Evolutionary conservation across 2,888 invertebrate species (phyloP), one percentile per base, ranked within the genome.

Genomic region (Machimus atricapillus): DNA sequence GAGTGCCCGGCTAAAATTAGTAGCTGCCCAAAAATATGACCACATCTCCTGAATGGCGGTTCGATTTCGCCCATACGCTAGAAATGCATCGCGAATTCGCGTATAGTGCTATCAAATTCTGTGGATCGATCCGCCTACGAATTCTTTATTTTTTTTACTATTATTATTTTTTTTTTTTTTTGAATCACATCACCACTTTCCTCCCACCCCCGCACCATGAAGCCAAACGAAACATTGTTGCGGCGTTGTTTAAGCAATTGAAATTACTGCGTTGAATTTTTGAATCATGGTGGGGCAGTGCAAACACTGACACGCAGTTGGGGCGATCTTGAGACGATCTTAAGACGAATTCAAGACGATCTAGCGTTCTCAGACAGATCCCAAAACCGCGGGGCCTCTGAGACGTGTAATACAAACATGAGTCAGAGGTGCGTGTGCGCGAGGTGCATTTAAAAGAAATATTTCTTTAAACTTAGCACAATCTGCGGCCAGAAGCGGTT

Each of bases 1-100:
- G 66, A 66, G 66, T 66, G 66, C 12, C 66, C 23, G 27, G 16
- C 81, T 81, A 56, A 81, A 58, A 40, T 81, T 81, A 81, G 81
- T 40, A 12, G 40, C 56, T 46, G 52, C 31, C 34, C 40, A 81
- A 52, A n/a, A 56, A 56, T 34, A 81, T 81, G 81, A 81, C 46
- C 81, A 34, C 81, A 81, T 81, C 56, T 81, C 31, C 46, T 79
- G 27, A 81, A 46, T 46, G 79, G 52, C 46, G 56, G 16, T 46
- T 56, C 56, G 8, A 56, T 19, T 19, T 56, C 19, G 56, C 19
- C 19, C 19, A 66, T 19, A 12, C 4, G 6, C 23, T 23, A 58
- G 0, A 27, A 27, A 66, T 66, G 66, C 66, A 66, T 2, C 23
- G 19, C 52, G 52, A 52, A n/a, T n/a, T 16, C n/a, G 52, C 52